Base-by-base conservation (phyloP, 2,113 vertebrate species). In the Trematomus loennbergii region DNA sequence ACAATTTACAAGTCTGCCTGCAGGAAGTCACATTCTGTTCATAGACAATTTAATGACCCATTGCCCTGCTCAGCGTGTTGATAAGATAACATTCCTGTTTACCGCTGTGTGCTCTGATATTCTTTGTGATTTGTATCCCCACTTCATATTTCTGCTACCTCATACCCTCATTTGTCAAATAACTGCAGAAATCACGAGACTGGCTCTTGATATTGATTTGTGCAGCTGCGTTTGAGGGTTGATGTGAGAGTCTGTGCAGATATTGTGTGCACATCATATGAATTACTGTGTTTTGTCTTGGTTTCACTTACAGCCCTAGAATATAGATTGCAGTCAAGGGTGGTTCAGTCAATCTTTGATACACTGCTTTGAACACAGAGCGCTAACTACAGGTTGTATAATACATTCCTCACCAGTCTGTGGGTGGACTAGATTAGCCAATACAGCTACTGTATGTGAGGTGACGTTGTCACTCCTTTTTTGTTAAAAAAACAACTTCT, bases 361-460 rank as follows among this genome's bases (percentile, higher is more conserved):
- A 75, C 40, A 58, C 64, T 20, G 71, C 78, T 89, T 83, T 86
- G 82, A 89, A 89, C 61, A 53, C 54, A 66, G 57, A 82, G 67
- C 18, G 3, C 89, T 79, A 78, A 88, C 77, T 59, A 63, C 46
- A 83, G 75, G 71, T 89, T 88, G 85, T 89, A 81, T 90, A 89
- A 92, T 78, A 52, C 75, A 75, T 88, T 76, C 70, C 82, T 88
- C 77, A 83, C 55, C 52, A 67, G 72, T 67, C 78, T 84, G 91
- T 83, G 90, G 90, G 91, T 80, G 90, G 90, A 92, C 92, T 92
- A 88, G 79, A 91, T 91, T 87, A 90, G 49, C 40, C 69, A 74
- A 54, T 52, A 16, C 62, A 61, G 75, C 74, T 75, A 40, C 36
- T 40, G 36, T 40, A 67, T 71, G 55, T 49, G 36, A 85, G 75